phyloP scores from a whole-genome alignment of 1,140 invertebrate species.

The Leptopilina boulardi region DNA sequence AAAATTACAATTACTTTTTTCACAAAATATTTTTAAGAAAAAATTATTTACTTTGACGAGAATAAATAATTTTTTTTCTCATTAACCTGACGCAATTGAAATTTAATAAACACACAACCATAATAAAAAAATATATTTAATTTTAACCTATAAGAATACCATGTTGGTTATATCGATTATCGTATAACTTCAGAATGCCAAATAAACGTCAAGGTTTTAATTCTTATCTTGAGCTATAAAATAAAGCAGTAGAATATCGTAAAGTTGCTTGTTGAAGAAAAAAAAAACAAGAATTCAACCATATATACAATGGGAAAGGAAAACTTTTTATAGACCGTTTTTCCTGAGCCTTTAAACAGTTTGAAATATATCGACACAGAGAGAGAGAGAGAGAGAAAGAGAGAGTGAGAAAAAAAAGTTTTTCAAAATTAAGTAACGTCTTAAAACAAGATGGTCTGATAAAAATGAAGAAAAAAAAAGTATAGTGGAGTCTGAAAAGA shows the following conservation, averaged over 20 bases:
- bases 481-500: neutral
- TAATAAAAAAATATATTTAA: neutral
- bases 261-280: neutral
- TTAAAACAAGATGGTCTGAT: slow-evolving; percentile 17
- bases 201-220: slow-evolving; percentile 25
- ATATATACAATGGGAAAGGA: slow-evolving; percentile 16
- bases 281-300: slow-evolving; percentile 5
- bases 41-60: too few relatives aligned
- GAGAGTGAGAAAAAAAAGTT: neutral
- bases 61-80: too few relatives aligned
- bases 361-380: slow-evolving; percentile 14
- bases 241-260: slow-evolving; percentile 7
- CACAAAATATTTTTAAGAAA: too few relatives aligned
- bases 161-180: neutral
- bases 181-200: neutral
- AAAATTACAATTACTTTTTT: neutral
- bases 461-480: neutral
- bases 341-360: neutral
- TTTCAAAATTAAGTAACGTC: slow-evolving; percentile 21
- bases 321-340: slow-evolving; percentile 12
- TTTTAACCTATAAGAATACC: neutral
- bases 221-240: slow-evolving; percentile 21
- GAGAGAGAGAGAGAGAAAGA: too few relatives aligned
- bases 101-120: neutral
- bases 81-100: too few relatives aligned